These are phyloP conservation scores for Epizoanthus scotinus DNA, from an alignment of 92 coral and sea anemone genomes.

Conservation along the genomic window DNA sequence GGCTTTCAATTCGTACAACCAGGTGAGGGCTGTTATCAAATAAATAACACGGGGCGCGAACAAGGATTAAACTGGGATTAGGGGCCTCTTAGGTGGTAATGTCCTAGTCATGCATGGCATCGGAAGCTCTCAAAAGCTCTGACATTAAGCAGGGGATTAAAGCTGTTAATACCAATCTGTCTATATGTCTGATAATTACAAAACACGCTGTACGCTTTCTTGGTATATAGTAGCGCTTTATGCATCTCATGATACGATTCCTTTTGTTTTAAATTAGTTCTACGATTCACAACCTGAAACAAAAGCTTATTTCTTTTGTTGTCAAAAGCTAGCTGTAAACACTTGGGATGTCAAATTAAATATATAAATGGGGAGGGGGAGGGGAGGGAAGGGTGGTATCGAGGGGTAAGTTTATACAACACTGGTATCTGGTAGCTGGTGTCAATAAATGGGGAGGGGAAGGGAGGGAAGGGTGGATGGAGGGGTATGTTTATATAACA, in stretches of 20 bases:
- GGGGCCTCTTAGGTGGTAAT: constrained; percentile 24
- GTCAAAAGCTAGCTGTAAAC: too few relatives aligned
- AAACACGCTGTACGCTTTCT: constrained; percentile 21
- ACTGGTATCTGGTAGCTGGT: too few relatives aligned
- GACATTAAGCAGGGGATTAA: constrained; percentile 38
- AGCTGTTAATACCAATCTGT: constrained; percentile 35
- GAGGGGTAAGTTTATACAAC: too few relatives aligned
- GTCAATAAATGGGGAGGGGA: too few relatives aligned
- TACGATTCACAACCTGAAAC: constrained; percentile 7
- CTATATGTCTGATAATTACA: constrained; percentile 17
- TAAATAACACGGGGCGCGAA: constrained; percentile 32
- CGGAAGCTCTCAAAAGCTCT: constrained; percentile 37
- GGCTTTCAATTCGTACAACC: constrained; percentile 12
- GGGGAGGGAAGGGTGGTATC: too few relatives aligned
- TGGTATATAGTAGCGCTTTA: too few relatives aligned
- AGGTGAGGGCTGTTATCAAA: constrained; percentile 12
- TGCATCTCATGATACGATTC: neutral
- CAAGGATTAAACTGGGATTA: constrained; percentile 36
- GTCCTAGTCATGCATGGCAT: constrained; percentile 29
- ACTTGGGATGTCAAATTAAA: too few relatives aligned
- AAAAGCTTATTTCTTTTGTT: neutral
- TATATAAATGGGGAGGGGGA: too few relatives aligned
- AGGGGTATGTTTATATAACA: too few relatives aligned
- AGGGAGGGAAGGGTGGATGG: too few relatives aligned
- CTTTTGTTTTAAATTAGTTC: neutral